Conservation (phyloP, 2,888 invertebrate species). For the Caenorhabditis zanzibari region DNA sequence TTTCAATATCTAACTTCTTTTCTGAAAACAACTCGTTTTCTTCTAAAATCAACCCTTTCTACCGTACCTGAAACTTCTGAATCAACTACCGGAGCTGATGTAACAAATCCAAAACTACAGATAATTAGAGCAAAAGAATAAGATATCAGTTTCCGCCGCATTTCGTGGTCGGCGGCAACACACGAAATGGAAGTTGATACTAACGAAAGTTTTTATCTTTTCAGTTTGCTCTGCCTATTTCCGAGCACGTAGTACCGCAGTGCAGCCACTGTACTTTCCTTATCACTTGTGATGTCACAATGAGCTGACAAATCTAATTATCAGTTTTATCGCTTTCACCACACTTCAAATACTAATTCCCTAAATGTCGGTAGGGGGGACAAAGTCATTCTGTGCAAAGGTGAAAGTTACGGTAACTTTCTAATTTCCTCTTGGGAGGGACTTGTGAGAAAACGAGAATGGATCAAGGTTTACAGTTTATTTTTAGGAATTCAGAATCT, state of each 20-base stretch:
- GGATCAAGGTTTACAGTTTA: no score
- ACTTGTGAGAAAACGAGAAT: background rate
- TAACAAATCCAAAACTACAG: background rate
- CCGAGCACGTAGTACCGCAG: constrained; percentile 32
- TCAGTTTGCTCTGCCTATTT: constrained; percentile 28
- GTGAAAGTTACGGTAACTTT: background rate
- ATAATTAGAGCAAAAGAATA: constrained; percentile 1
- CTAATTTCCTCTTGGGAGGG: no score
- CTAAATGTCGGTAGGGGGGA: constrained; percentile 29
- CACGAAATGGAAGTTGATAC: constrained; percentile 35
- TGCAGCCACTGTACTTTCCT: constrained; percentile 38
- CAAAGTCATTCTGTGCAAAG: constrained; percentile 1
- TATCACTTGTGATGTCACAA: constrained; percentile 26
- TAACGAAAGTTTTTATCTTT: constrained; percentile 14
- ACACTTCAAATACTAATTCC: constrained; percentile 35
- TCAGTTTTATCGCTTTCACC: constrained; percentile 28
- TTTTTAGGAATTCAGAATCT: no score
- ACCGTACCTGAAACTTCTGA: constrained; percentile 21
- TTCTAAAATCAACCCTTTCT: background rate
- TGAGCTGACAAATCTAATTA: constrained; percentile 36
- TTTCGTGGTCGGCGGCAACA: constrained; percentile 35
- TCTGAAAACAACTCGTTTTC: no score
- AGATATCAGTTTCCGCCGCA: constrained; percentile 35
- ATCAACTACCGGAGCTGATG: background rate
- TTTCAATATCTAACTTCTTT: constrained; percentile 2